Conservation (phyloP, 2,113 vertebrate species). For the Ornithorhynchus anatinus region DNA sequence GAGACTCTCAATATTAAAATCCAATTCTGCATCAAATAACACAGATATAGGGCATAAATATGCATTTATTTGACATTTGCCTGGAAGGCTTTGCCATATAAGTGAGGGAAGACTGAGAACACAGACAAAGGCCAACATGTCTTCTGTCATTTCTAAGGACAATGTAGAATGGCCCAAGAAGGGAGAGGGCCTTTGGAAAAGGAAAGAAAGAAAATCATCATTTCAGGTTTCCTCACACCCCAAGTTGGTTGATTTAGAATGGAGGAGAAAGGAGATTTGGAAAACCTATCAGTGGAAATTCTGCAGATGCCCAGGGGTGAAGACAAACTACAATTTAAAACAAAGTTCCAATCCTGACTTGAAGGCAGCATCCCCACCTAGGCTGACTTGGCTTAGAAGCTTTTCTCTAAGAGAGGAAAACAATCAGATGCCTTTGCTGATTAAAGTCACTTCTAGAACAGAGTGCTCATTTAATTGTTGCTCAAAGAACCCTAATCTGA, state of each 20-base stretch:
- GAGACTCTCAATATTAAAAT: no score
- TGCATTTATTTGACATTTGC: no score
- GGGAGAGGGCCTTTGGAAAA: no score
- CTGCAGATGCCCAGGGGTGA: not conserved
- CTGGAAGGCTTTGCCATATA: no score
- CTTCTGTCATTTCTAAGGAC: no score
- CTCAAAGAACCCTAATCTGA: not conserved
- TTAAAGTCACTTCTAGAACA: conserved; percentile 30
- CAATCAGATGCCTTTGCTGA: conserved; percentile 26
- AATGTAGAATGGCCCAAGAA: no score
- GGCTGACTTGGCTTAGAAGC: not conserved
- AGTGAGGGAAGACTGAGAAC: no score
- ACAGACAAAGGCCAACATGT: no score
- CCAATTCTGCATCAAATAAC: no score
- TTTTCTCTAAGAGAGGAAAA: not conserved
- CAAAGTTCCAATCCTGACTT: not conserved
- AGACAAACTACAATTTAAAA: not conserved
- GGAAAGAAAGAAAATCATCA: no score
- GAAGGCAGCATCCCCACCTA: not conserved
- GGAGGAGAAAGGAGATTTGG: not conserved
- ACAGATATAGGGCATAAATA: no score
- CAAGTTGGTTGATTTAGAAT: not conserved
- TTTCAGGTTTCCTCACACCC: not conserved
- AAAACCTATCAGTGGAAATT: not conserved
- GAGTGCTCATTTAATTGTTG: conserved; percentile 10